Evolutionary conservation across 1,140 invertebrate species (phyloP).

Genomic region (Macrocentrus cingulum): DNA sequence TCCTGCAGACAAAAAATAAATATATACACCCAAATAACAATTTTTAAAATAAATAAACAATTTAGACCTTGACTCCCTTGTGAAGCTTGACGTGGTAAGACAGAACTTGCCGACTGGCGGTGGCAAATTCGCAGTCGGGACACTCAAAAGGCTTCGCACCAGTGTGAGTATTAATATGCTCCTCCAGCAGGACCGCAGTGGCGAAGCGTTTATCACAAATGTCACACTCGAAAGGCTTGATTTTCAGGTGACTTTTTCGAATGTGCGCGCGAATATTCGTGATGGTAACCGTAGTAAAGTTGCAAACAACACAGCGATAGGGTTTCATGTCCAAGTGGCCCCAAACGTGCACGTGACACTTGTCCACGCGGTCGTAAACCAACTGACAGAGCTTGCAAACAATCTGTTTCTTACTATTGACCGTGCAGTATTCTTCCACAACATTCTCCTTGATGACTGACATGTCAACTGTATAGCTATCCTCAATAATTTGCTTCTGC

Average conservation of each 20-base stretch:
- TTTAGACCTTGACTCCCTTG: constrained; percentile 38
- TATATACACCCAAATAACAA: constrained; percentile 6
- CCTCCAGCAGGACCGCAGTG: constrained; percentile 35
- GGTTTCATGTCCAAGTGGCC: constrained; percentile 48
- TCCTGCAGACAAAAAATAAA: constrained; percentile 36
- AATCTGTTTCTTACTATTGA: constrained; percentile 33
- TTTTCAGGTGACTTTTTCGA: constrained; percentile 45
- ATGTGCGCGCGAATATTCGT: constrained; percentile 45
- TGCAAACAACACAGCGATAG: constrained; percentile 53
- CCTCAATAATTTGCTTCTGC: constrained; percentile 40
- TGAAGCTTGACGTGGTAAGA: constrained; percentile 40
- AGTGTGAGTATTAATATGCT: constrained; percentile 44
- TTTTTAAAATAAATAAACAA: constrained; percentile 10
- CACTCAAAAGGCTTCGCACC: constrained; percentile 40
- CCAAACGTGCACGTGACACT: constrained; percentile 47
- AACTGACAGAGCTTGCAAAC: constrained; percentile 38
- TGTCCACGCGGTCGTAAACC: constrained; percentile 39
- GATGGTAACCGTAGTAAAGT: constrained; percentile 51
- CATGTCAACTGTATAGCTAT: constrained; percentile 37
- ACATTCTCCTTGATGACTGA: constrained; percentile 31
- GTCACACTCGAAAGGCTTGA: constrained; percentile 41
- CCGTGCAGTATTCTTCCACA: constrained; percentile 33
- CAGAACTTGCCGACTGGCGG: constrained; percentile 39
- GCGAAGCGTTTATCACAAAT: constrained; percentile 38
- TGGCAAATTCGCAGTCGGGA: constrained; percentile 36